Conservation (phyloP, 2,113 vertebrate genomes). For the Pangasianodon hypophthalmus region DNA sequence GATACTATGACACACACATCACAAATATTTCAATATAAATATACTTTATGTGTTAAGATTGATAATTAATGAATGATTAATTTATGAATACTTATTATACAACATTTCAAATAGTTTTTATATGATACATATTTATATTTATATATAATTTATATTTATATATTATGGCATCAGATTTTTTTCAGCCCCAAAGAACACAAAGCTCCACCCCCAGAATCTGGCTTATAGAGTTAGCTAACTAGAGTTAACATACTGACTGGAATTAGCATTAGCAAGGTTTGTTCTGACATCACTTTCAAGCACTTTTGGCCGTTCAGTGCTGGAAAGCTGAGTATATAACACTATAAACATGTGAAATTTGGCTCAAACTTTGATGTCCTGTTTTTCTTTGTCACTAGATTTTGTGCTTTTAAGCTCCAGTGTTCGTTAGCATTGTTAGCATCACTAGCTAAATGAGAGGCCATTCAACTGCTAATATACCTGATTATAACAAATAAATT, state of each 20-base stretch:
- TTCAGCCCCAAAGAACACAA: not conserved
- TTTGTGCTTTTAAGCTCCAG: not conserved
- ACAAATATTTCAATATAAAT: too few species aligned
- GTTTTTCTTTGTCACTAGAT: not conserved
- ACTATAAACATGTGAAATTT: too few species aligned
- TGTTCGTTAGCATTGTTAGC: not conserved
- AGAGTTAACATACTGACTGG: not conserved
- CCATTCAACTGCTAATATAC: not conserved
- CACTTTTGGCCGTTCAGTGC: not conserved
- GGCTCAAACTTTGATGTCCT: not conserved
- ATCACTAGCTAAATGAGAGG: not conserved
- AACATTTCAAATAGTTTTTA: not conserved
- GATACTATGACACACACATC: too few species aligned
- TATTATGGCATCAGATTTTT: not conserved
- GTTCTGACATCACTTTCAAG: not conserved
- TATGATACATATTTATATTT: too few species aligned
- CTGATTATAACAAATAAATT: too few species aligned
- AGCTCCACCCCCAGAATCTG: not conserved
- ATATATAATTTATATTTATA: too few species aligned
- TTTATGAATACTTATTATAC: too few species aligned
- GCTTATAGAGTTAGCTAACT: not conserved
- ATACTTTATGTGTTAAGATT: too few species aligned
- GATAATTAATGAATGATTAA: too few species aligned
- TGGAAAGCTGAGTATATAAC: not conserved
- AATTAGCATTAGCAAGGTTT: not conserved